A percentile compares a stretch with the other conserved stretches of the same genome.
Conservation (phyloP, 2,113 vertebrate species). For the Corydoras maculifer region DNA sequence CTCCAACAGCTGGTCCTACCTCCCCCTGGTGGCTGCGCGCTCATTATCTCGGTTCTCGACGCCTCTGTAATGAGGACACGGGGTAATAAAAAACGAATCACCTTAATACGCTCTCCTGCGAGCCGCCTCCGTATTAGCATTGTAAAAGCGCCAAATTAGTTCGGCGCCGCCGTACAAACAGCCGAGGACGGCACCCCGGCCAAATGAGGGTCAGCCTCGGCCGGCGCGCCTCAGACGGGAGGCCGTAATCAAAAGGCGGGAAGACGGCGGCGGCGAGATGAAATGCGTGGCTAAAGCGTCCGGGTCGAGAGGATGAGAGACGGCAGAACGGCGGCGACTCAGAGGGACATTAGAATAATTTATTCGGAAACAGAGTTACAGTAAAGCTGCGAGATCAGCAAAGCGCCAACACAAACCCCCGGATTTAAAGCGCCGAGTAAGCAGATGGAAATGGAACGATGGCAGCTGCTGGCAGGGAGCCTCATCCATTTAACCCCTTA, state of each 20-base stretch:
- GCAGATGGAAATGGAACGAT: neutral
- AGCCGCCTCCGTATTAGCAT: neutral
- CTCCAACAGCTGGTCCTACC: constrained; percentile 47
- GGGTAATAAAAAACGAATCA: neutral
- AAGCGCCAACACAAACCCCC: neutral
- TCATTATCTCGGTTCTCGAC: constrained; percentile 37
- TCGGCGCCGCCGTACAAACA: constrained; percentile 20
- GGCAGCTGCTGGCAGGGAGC: constrained; percentile 56
- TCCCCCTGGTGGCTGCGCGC: constrained; percentile 58
- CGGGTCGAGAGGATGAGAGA: constrained; percentile 30
- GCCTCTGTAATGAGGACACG: constrained; percentile 40
- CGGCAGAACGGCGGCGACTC: neutral
- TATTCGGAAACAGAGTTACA: constrained; percentile 9
- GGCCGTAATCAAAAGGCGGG: constrained; percentile 5
- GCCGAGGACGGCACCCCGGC: constrained; percentile 1
- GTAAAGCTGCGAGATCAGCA: neutral
- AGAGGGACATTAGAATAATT: neutral
- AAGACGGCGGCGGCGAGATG: constrained; percentile 17
- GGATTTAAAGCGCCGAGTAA: neutral
- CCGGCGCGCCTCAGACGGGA: neutral
- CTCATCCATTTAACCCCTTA: constrained; percentile 41
- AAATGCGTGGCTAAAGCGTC: constrained; percentile 29
- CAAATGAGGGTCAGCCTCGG: constrained; percentile 21
- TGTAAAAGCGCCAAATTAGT: neutral
- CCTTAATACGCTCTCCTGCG: neutral